A percentile compares a stretch with the other conserved stretches of the same genome.
Evolutionary conservation across 2,113 vertebrate genomes (phyloP).

Genomic region (Marmota flaviventris): DNA sequence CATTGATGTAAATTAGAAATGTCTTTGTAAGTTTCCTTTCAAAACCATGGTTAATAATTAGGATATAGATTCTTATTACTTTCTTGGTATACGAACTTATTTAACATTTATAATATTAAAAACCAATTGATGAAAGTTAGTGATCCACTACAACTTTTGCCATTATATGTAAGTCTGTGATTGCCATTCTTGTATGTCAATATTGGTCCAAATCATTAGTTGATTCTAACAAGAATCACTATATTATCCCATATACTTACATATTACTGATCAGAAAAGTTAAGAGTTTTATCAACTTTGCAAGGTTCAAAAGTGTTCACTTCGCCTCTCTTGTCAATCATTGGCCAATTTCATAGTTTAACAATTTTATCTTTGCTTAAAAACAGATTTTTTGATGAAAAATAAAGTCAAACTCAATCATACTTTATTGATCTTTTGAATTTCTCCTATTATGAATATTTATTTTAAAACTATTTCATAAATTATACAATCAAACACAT

Average conservation of each 20-base stretch:
- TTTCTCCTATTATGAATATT: neutral
- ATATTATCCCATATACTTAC: too few relatives aligned
- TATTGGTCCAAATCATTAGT: neutral
- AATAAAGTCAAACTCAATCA: neutral
- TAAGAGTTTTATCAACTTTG: neutral
- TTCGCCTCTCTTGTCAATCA: neutral
- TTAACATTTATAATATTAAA: neutral
- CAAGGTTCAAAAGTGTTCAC: neutral
- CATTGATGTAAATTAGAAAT: neutral
- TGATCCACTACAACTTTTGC: neutral
- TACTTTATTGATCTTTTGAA: neutral
- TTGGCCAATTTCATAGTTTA: neutral
- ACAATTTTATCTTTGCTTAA: neutral
- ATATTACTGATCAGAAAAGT: neutral
- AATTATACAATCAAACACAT: neutral
- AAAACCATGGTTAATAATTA: neutral
- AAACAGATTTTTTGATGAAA: neutral
- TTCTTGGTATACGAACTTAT: neutral
- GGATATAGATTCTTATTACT: neutral
- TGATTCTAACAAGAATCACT: neutral
- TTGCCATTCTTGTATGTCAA: neutral
- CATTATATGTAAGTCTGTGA: neutral
- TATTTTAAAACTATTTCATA: neutral
- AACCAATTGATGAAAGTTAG: neutral
- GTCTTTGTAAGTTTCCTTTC: conserved; percentile 4